A percentile compares a stretch with the other conserved stretches of the same genome.
These are phyloP conservation scores for Metopolophium dirhodum DNA, from an alignment of 1,140 invertebrate species.

Conservation along the genomic window DNA sequence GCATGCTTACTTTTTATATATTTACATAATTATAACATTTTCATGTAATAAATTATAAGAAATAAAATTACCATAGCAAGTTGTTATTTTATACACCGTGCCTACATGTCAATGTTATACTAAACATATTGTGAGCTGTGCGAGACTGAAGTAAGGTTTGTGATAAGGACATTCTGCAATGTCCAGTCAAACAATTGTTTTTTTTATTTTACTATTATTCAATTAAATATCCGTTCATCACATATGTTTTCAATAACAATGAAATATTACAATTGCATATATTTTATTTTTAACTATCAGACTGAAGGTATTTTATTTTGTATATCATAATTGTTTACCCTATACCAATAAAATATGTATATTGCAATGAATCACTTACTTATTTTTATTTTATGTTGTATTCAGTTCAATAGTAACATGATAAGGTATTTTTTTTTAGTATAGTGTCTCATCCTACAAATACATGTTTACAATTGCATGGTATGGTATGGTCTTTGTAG, in stretches of 20 bases:
- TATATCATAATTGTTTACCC: neutral
- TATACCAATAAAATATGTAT: constrained; percentile 2
- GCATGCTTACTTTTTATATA: constrained; percentile 2
- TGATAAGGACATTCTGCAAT: neutral
- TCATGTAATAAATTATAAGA: neutral
- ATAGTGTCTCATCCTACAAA: constrained; percentile 52
- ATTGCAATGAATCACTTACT: constrained; percentile 45
- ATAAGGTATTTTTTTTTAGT: constrained; percentile 29
- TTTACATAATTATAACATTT: neutral
- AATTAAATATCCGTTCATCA: neutral
- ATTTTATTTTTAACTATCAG: neutral
- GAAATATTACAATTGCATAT: neutral
- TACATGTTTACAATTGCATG: constrained; percentile 40
- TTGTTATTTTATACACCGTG: neutral
- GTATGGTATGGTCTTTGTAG: neutral
- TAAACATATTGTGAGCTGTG: neutral
- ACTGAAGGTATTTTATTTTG: no score
- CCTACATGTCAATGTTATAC: neutral
- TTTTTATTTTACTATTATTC: neutral
- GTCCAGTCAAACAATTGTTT: neutral
- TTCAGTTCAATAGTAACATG: constrained; percentile 50
- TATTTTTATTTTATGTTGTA: constrained; percentile 43
- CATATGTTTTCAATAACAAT: neutral
- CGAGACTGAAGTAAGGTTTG: neutral
- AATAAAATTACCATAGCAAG: neutral